Conservation (phyloP, 2,113 vertebrate species). For the Dissostichus mawsoni region DNA sequence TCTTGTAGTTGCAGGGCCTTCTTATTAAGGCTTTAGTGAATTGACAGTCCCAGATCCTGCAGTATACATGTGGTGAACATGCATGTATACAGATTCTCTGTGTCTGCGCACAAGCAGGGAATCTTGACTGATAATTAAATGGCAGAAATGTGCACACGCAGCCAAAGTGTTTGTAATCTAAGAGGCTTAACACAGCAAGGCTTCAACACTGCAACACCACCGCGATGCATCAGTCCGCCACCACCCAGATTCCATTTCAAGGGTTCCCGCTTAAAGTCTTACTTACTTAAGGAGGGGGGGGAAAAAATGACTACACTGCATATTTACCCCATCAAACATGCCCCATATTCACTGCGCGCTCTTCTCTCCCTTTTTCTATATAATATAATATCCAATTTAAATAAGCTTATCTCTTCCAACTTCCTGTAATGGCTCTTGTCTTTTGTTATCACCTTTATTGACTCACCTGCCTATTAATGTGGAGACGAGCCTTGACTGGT, state of each 20-base stretch:
- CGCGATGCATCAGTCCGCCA: conserved; percentile 42
- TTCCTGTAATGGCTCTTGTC: conserved; percentile 63
- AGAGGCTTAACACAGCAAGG: conserved; percentile 69
- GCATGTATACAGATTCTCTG: conserved; percentile 8
- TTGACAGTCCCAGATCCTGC: neutral
- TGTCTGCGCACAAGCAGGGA: conserved; percentile 31
- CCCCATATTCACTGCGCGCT: conserved; percentile 2
- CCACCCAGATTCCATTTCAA: conserved; percentile 67
- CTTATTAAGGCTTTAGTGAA: neutral
- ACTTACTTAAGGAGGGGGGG: conserved; percentile 40
- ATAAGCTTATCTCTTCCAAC: conserved; percentile 66
- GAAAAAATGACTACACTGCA: conserved; percentile 54
- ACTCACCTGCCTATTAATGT: conserved; percentile 54
- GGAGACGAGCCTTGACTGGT: conserved; percentile 30
- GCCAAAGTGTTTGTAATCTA: conserved; percentile 68
- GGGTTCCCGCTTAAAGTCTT: conserved; percentile 67
- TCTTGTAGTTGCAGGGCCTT: neutral
- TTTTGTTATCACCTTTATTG: conserved; percentile 66
- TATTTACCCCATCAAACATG: conserved; percentile 50
- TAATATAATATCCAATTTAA: conserved; percentile 66
- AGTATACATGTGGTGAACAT: neutral
- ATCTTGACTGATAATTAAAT: conserved; percentile 66
- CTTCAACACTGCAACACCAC: conserved; percentile 53
- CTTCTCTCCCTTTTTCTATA: neutral
- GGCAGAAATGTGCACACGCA: conserved; percentile 52